Base-by-base conservation (phyloP, 2,113 vertebrate species). In the Chaetodon auriga region DNA sequence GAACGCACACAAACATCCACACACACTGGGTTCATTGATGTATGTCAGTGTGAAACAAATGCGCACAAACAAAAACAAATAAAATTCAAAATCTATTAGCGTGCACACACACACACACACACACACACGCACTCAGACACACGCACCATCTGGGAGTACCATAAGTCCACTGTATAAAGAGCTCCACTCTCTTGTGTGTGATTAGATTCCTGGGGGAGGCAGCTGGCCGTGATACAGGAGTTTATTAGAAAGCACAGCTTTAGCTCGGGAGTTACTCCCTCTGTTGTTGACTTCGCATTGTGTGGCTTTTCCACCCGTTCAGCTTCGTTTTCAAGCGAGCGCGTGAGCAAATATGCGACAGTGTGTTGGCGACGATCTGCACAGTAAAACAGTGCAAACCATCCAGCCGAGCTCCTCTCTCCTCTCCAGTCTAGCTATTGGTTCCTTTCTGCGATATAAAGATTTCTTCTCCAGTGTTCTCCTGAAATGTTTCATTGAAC, bases 71-170 rank as follows among this genome's bases (percentile, higher is more conserved):
- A 76, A 74, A 80, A 30, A 30, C 30, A 30, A 30, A 30, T 54
- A 63, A 12, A 64, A 68, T 74, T 46, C 41, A n/a, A 63, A 75
- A 45, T 54, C 53, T 48, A 57, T 81, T 61, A 16, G 19, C 13
- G 38, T 60, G 70, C 70, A 25, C 46, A 60, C 60, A 62, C 46
- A 55, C 75, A 60, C 60, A 62, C 46, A 55, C 75, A n/a, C 46
- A 60, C 65, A 62, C 46, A 61, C 75, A 38, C 75, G 49, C 43
- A 77, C 72, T 45, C 55, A 70, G 79, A 63, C 71, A 77, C 78
- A 61, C 57, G 68, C 81, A 68, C 68, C 89, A 87, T 84, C 85
- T 86, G 83, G 71, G 83, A 91, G 84, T 57, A 69, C 6, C 80
- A 79, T 23, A 87, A 84, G 83, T 89, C 87, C 87, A 74, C 71